Base-by-base conservation (phyloP, 2,113 vertebrate species). In the Ctenodactylus gundi region DNA sequence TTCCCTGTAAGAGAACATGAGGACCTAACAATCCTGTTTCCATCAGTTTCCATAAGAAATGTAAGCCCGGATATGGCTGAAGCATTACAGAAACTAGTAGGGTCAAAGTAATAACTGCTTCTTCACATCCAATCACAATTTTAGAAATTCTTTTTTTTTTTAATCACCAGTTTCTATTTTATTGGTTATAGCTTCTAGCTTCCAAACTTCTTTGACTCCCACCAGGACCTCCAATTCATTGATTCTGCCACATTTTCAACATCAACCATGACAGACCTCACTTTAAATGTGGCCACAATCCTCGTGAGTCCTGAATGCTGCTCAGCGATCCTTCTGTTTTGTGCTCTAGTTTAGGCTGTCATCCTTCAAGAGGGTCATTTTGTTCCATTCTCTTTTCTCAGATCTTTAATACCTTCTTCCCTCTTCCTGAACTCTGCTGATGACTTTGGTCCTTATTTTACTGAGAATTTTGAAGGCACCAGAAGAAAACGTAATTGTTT, bases 381-480 rank as follows among this genome's bases (percentile, higher is more conserved):
- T 73, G 53, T 27, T 91, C 68, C 23, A 76, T 81, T n/a, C 20
- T 94, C 68, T 86, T 62, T 65, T 49, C 72, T 95, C 41, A 88
- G 51, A 75, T 70, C 29, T 90, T 90, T 51, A 84, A 51, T 67
- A 82, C 29, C 57, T 65, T 88, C 57, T 53, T 36, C 57, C 2
- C 15, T 27, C 34, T 60, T 53, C n/a, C 77, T n/a, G 3, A 85
- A 84, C 17, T 65, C 53, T 72, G 5, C 11, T 62, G 68, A 83
- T 93, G 51, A 41, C 31, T 9, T 75, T 57, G 13, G 39, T 82
- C 83, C 55, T 89, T 62, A 64, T 82, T 93, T 75, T 64, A 88
- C 58, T 81, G 72, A 81, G 36, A 91, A 73, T 60, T 75, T 25
- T 51, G 67, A 46, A 88, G 41, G 10, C 44, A 36, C 95, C 49